These are phyloP conservation scores for Harpalus rubripes DNA, from an alignment of 2,888 invertebrate species.

Conservation along the genomic window DNA sequence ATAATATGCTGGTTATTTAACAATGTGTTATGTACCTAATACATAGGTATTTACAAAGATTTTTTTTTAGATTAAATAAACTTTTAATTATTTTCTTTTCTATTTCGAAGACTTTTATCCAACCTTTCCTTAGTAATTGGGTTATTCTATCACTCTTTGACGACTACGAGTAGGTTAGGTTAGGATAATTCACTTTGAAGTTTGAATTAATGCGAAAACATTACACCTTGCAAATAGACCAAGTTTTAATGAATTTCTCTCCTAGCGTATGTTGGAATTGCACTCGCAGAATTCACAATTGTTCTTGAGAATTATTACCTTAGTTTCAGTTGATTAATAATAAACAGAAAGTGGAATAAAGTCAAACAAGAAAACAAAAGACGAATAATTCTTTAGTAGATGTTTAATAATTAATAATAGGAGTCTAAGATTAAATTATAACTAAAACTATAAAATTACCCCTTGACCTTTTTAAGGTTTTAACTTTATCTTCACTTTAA, in stretches of 20 bases:
- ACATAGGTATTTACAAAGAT: too few species aligned
- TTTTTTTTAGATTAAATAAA: too few species aligned
- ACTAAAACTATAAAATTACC: too few species aligned
- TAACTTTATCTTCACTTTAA: too few species aligned
- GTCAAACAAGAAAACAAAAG: neutral
- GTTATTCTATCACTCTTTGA: neutral
- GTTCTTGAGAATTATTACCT: neutral
- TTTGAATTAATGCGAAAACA: neutral
- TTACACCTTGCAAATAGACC: neutral
- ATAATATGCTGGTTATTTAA: neutral
- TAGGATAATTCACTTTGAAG: neutral
- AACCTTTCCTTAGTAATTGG: neutral
- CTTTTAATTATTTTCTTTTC: too few species aligned
- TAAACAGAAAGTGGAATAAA: neutral
- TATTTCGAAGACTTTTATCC: neutral
- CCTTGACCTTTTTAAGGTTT: too few species aligned
- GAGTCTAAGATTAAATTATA: too few species aligned
- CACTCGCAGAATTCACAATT: neutral
- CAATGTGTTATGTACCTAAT: neutral
- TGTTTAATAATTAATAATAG: too few species aligned
- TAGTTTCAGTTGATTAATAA: neutral
- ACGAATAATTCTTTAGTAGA: too few species aligned
- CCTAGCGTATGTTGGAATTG: neutral
- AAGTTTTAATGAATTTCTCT: slow-evolving; percentile 7
- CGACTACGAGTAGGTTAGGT: neutral